These are phyloP conservation scores for Clarias batrachus DNA, from an alignment of 2,113 vertebrate species.

Conservation along the genomic window DNA sequence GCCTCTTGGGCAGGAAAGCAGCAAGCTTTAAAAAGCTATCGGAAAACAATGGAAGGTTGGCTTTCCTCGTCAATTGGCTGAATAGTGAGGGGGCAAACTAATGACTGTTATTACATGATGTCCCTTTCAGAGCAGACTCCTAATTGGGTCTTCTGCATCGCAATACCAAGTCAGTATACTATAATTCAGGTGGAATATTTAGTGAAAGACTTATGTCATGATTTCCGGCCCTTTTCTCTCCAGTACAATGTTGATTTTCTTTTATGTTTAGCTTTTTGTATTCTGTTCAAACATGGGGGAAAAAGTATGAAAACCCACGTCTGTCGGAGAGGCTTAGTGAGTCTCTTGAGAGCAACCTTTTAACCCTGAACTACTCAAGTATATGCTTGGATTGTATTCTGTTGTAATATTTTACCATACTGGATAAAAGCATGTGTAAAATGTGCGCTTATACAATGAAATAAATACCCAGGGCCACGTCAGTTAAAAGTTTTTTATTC, in stretches of 20 bases:
- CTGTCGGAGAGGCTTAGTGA: not conserved
- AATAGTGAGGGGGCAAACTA: conserved; percentile 35
- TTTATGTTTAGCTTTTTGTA: not conserved
- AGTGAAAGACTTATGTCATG: not conserved
- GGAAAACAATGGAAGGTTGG: conserved; percentile 43
- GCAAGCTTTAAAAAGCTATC: conserved; percentile 39
- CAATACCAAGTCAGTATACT: not conserved
- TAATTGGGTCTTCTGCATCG: conserved; percentile 35
- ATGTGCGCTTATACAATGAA: not conserved
- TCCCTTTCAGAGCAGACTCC: conserved; percentile 28
- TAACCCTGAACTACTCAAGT: not conserved
- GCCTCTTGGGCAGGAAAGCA: conserved; percentile 40
- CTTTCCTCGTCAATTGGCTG: conserved; percentile 34
- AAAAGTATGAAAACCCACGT: not conserved
- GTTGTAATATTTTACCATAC: not conserved
- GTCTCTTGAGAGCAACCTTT: not conserved
- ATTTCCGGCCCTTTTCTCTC: not conserved
- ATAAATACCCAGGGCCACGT: not conserved
- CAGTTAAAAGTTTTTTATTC: not conserved
- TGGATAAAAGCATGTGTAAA: conserved; percentile 1
- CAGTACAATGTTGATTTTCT: not conserved
- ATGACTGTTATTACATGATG: conserved; percentile 49
- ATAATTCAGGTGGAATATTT: conserved; percentile 22
- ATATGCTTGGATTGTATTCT: not conserved
- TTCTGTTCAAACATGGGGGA: not conserved